phyloP scores from a whole-genome alignment of 2,797 vertebrate genomes.

The Mormyrus hasselquistii region DNA sequence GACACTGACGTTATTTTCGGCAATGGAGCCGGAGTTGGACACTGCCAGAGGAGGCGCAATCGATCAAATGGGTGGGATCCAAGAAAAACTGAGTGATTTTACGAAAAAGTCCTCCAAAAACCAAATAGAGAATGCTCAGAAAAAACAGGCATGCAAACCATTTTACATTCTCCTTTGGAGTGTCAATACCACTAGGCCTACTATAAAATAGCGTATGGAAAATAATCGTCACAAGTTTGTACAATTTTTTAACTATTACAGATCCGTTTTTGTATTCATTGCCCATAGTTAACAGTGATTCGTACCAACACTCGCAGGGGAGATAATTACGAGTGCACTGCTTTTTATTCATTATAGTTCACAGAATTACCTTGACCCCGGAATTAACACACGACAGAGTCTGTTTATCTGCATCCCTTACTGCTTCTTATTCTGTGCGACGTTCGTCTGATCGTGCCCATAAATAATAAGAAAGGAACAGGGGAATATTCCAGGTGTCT shows the following conservation, averaged over 20 bases:
- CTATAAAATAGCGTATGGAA: not conserved
- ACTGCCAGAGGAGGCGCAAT: not conserved
- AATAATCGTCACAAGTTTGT: not conserved
- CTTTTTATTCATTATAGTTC: not conserved
- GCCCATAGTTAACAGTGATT: not conserved
- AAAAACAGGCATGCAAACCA: not conserved
- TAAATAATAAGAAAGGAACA: not conserved
- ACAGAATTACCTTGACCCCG: not conserved
- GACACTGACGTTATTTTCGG: not conserved
- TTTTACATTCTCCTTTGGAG: not conserved
- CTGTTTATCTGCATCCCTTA: not conserved
- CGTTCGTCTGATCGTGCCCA: slow-evolving; percentile 1
- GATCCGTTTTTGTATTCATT: not conserved
- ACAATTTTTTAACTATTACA: not conserved
- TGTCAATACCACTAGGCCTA: not conserved
- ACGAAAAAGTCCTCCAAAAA: not conserved
- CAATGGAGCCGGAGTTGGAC: not conserved
- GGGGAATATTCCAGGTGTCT: not conserved
- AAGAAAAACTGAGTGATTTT: not conserved
- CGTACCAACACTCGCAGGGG: not conserved
- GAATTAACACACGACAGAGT: not conserved
- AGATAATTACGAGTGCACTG: not conserved
- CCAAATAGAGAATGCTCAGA: not conserved
- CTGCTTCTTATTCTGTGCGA: not conserved
- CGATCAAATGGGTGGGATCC: not conserved